Evolutionary conservation across 2,888 invertebrate genomes (phyloP).

Genomic region (Sarcophaga rosellei): DNA sequence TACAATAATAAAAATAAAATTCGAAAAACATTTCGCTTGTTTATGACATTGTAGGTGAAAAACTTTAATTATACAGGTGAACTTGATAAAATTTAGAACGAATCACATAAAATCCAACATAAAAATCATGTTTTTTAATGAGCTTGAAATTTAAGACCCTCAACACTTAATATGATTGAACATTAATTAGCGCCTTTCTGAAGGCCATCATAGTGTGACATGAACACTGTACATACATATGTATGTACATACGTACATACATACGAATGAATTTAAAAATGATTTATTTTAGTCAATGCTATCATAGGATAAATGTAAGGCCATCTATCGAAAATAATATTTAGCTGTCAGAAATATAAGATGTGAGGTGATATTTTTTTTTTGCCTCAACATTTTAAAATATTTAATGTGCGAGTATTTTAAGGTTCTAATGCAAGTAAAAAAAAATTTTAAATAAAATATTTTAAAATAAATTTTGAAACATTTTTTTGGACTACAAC

Average conservation of each 20-base stretch:
- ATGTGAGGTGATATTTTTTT: too few relatives aligned
- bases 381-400: too few relatives aligned
- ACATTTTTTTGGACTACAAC: too few relatives aligned
- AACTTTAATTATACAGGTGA: slow-evolving; percentile 58
- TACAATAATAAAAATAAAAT: slow-evolving; percentile 6
- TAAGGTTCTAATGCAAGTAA: too few relatives aligned
- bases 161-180: slow-evolving; percentile 37
- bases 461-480: too few relatives aligned
- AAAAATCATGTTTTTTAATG: not conserved
- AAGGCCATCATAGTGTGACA: slow-evolving; percentile 29
- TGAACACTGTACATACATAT: not conserved
- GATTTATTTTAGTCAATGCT: not conserved
- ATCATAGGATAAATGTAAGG: not conserved
- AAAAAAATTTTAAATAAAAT: too few relatives aligned
- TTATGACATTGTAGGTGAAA: slow-evolving; percentile 77
- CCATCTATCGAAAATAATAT: not conserved
- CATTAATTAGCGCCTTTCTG: slow-evolving; percentile 32
- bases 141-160: slow-evolving; percentile 5
- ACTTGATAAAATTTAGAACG: slow-evolving; percentile 28
- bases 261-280: too few relatives aligned
- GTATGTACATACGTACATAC: too few relatives aligned
- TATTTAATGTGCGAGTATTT: too few relatives aligned
- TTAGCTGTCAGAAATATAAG: not conserved
- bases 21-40: slow-evolving; percentile 75
- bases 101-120: not conserved